These are phyloP conservation scores for Zosterops lateralis DNA, from an alignment of 2,113 vertebrate species.

Conservation along the genomic window DNA sequence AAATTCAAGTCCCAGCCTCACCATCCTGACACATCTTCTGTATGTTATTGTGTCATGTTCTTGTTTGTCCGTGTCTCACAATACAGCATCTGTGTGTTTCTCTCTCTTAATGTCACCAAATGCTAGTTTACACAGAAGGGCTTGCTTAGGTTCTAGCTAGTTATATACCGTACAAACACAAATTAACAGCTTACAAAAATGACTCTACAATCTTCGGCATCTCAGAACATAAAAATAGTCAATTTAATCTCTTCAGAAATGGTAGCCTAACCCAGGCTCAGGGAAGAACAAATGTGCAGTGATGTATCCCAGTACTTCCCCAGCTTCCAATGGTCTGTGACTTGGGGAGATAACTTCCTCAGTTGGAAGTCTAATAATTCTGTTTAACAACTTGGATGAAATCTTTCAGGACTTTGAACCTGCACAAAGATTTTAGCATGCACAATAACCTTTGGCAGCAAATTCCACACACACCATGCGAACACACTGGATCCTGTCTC, in stretches of 20 bases:
- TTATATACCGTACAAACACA: constrained; percentile 29
- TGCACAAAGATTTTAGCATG: neutral
- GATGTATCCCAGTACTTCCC: neutral
- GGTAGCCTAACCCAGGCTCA: neutral
- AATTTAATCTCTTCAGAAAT: neutral
- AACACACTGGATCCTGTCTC: neutral
- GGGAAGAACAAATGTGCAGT: neutral
- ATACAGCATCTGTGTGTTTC: constrained; percentile 42
- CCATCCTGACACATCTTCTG: neutral
- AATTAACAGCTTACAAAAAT: constrained; percentile 45
- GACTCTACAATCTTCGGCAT: neutral
- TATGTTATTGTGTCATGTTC: neutral
- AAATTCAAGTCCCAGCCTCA: neutral
- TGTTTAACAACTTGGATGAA: neutral
- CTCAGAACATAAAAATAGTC: neutral
- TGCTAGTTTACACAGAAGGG: constrained; percentile 42
- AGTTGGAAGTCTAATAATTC: neutral
- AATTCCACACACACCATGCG: neutral
- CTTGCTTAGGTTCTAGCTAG: constrained; percentile 28
- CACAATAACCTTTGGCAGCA: neutral
- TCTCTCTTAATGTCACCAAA: constrained; percentile 58
- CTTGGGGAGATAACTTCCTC: neutral
- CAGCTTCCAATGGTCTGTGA: neutral
- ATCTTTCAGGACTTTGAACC: neutral
- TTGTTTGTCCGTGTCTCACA: constrained; percentile 44